A percentile compares a stretch with the other conserved stretches of the same genome.
phyloP scores from a whole-genome alignment of 2,888 invertebrate genomes.

The Ceratothoa steindachneri region DNA sequence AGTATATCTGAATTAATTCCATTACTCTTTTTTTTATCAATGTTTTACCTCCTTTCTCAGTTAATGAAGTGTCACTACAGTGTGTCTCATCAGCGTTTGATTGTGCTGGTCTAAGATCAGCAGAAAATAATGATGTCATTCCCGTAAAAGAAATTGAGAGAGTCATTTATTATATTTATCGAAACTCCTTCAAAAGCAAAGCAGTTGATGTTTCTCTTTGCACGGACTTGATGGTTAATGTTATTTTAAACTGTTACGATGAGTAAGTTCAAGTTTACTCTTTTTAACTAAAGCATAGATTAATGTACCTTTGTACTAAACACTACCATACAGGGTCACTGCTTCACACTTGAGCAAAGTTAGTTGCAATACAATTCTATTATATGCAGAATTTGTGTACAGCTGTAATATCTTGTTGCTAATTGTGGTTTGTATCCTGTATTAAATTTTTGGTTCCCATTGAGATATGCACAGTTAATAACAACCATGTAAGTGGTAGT shows the following conservation, averaged over 20 bases:
- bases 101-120: constrained; percentile 65
- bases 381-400: no score
- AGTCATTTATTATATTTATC: constrained; percentile 69
- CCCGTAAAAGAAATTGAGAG: constrained; percentile 67
- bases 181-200: constrained; percentile 66
- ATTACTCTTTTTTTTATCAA: neutral
- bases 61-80: constrained; percentile 58
- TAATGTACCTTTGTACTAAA: no score
- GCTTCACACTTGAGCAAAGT: no score
- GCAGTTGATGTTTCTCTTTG: constrained; percentile 60
- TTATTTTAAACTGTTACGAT: constrained; percentile 66
- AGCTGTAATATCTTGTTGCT: no score
- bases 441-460: neutral
- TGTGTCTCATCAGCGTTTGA: constrained; percentile 68
- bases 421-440: constrained; percentile 13
- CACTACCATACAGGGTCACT: no score
- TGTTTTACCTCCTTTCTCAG: no score
- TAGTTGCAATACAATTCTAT: no score
- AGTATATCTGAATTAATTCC: neutral
- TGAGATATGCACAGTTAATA: no score
- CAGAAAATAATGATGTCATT: constrained; percentile 65
- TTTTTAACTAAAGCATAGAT: constrained; percentile 11
- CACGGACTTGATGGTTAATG: constrained; percentile 64
- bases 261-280: constrained; percentile 57
- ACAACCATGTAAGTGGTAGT: no score